Evolutionary conservation across 2,888 invertebrate species (phyloP).

Genomic region (Eurytoma californica): DNA sequence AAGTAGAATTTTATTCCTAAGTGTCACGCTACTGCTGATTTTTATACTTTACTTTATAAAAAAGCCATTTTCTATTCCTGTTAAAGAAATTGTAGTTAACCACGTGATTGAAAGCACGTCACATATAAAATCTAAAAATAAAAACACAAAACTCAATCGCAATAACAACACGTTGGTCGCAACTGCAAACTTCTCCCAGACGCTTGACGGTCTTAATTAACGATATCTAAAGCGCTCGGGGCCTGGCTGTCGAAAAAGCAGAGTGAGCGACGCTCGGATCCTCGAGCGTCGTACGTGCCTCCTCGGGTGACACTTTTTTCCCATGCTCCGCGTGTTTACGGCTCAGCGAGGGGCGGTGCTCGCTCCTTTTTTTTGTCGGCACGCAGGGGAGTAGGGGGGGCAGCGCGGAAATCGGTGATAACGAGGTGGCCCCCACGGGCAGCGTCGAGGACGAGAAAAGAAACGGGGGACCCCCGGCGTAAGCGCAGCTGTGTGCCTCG

Average conservation of each 20-base stretch:
- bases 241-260: conserved; percentile 1
- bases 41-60: too few species aligned
- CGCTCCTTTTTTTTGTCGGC: conserved; percentile 22
- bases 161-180: too few species aligned
- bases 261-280: too few species aligned
- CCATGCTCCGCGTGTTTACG: conserved; percentile 56
- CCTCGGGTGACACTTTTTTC: conserved; percentile 62
- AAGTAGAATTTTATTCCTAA: too few species aligned
- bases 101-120: too few species aligned
- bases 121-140: too few species aligned
- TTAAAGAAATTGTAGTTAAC: too few species aligned
- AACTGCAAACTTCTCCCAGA: too few species aligned
- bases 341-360: conserved; percentile 58
- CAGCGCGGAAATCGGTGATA: conserved; percentile 68
- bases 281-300: conserved; percentile 57
- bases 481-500: conserved; percentile 63
- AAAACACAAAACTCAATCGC: too few species aligned
- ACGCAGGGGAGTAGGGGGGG: conserved; percentile 57
- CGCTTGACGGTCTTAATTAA: conserved; percentile 24
- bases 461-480: conserved; percentile 61
- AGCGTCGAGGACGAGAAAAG: conserved; percentile 35
- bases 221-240: neutral
- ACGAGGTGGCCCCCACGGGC: conserved; percentile 64
- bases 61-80: too few species aligned
- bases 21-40: too few species aligned